Percentiles rank a stretch among this genome's conserved stretches.
Conservation (phyloP, 2,797 vertebrate genomes). For the Clarias fuscus region DNA sequence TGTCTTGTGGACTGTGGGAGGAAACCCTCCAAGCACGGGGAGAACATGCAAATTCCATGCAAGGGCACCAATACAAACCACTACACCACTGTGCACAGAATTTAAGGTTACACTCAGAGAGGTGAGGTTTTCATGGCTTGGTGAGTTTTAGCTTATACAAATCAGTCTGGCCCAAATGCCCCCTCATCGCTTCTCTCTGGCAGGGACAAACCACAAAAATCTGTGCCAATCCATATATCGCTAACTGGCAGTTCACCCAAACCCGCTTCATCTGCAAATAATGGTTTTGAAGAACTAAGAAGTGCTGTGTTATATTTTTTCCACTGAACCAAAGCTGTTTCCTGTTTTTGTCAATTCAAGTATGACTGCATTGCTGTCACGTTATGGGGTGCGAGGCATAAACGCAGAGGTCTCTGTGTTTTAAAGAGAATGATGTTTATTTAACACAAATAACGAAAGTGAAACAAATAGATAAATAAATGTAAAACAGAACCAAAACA, state of each 20-base stretch:
- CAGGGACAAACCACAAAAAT: conserved; percentile 55
- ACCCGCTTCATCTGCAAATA: conserved; percentile 56
- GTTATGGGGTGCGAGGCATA: too few relatives aligned
- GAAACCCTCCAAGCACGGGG: too few relatives aligned
- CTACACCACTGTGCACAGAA: too few relatives aligned
- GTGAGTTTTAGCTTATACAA: conserved; percentile 59
- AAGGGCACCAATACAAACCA: too few relatives aligned
- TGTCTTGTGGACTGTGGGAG: too few relatives aligned
- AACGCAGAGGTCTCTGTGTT: too few relatives aligned
- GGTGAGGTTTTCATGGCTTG: neutral
- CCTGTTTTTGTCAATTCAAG: neutral
- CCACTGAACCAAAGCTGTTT: neutral
- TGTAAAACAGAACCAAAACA: too few relatives aligned
- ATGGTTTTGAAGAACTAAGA: conserved; percentile 49
- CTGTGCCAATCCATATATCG: conserved; percentile 62
- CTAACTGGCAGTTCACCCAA: conserved; percentile 54
- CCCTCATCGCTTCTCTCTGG: conserved; percentile 59
- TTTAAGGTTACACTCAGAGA: neutral
- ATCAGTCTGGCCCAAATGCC: conserved; percentile 60
- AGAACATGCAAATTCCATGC: too few relatives aligned
- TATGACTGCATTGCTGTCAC: neutral
- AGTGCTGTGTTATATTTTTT: conserved; percentile 29
- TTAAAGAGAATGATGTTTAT: too few relatives aligned
- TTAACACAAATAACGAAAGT: too few relatives aligned
- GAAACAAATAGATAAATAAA: too few relatives aligned